These are phyloP conservation scores for Salticus scenicus DNA, from an alignment of 2,888 invertebrate species.

Conservation along the genomic window DNA sequence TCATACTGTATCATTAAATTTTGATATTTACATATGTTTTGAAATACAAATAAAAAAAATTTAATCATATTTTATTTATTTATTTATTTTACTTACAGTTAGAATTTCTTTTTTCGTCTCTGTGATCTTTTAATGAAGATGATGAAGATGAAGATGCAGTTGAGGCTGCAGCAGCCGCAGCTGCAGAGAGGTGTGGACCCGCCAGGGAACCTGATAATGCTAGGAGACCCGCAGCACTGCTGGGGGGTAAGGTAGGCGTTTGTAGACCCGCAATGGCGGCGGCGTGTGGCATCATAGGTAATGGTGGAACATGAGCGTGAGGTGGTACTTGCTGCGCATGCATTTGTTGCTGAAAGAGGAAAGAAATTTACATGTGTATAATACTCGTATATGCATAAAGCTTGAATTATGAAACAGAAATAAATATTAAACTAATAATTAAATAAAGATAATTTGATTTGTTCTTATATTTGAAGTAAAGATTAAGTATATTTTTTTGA, in stretches of 20 bases:
- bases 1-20: too few species aligned
- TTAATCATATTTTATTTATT: too few species aligned
- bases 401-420: too few species aligned
- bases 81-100: constrained; percentile 72
- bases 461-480: too few species aligned
- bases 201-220: constrained; percentile 73
- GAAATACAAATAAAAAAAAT: too few species aligned
- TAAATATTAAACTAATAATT: too few species aligned
- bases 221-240: constrained; percentile 74
- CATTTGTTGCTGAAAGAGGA: constrained; percentile 86
- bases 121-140: constrained; percentile 71
- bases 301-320: constrained; percentile 81
- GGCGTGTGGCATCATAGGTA: constrained; percentile 75
- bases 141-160: constrained; percentile 73
- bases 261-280: constrained; percentile 74
- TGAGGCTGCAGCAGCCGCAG: constrained; percentile 80
- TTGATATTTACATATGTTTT: too few species aligned
- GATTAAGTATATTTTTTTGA: too few species aligned
- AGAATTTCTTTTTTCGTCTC: constrained; percentile 71
- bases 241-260: constrained; percentile 73
- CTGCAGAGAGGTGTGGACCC: constrained; percentile 73
- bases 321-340: constrained; percentile 88
- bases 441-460: too few species aligned
- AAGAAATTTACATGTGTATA: neutral
- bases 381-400: too few species aligned